Conservation (phyloP, 2,113 vertebrate genomes). For the Lanius collurio region DNA sequence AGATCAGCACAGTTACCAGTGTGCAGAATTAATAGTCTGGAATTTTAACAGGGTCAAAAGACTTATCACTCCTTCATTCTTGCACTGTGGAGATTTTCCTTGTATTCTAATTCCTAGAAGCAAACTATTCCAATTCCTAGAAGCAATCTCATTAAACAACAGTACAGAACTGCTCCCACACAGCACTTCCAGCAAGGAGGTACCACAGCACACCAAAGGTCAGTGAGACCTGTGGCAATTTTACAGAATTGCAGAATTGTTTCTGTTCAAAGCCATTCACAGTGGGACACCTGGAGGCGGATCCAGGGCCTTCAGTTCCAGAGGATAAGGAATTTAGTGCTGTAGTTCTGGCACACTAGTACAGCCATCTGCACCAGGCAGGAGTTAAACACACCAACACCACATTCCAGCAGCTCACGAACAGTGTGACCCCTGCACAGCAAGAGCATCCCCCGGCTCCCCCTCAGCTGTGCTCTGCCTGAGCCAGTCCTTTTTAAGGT, state of each 20-base stretch:
- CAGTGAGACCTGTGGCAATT: background rate
- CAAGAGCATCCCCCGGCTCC: fast-evolving
- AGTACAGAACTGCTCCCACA: fast-evolving
- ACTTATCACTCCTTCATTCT: background rate
- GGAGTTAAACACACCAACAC: background rate
- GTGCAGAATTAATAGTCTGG: background rate
- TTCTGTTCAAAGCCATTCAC: background rate
- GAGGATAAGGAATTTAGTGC: background rate
- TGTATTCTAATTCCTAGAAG: background rate
- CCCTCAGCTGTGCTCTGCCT: fast-evolving
- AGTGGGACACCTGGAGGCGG: background rate
- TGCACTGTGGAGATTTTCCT: background rate
- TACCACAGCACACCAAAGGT: background rate
- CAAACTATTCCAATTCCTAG: background rate
- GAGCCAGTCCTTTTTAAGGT: background rate
- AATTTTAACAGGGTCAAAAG: background rate
- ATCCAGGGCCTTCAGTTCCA: background rate
- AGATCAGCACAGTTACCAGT: background rate
- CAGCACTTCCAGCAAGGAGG: background rate
- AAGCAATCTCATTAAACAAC: background rate
- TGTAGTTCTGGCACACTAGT: background rate
- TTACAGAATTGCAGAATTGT: fast-evolving
- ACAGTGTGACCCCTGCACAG: background rate
- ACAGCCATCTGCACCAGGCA: background rate
- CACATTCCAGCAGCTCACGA: fast-evolving